Evolutionary conservation across 2,797 vertebrate species (phyloP).

Genomic region (Pseudocheirus occidentalis): DNA sequence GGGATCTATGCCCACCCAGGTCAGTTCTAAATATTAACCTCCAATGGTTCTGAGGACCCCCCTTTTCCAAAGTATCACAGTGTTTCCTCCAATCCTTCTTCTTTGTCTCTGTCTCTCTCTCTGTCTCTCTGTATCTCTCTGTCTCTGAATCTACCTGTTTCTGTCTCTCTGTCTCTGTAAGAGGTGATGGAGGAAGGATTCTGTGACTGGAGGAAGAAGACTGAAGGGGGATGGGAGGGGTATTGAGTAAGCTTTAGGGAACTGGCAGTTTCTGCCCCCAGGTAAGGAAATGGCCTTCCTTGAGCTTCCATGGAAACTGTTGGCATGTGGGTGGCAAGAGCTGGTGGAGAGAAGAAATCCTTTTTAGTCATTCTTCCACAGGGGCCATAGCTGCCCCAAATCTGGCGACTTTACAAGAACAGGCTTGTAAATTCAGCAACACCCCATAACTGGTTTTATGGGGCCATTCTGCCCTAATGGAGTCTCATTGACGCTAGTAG

Average conservation of each 20-base stretch:
- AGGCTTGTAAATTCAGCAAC: constrained; percentile 79
- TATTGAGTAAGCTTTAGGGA: neutral
- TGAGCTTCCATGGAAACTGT: constrained; percentile 20
- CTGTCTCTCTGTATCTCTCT: neutral
- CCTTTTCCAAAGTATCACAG: neutral
- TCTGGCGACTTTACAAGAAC: constrained; percentile 75
- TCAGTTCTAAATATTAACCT: neutral
- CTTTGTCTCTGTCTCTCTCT: neutral
- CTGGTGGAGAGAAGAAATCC: constrained; percentile 53
- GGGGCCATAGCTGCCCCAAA: constrained; percentile 64
- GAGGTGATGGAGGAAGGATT: neutral
- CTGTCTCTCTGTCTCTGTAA: neutral
- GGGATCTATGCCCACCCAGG: neutral
- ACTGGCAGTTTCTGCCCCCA: neutral
- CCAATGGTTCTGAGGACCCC: neutral
- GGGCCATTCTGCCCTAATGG: constrained; percentile 69
- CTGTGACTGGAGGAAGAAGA: neutral
- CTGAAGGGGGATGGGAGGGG: neutral
- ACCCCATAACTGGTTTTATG: constrained; percentile 78
- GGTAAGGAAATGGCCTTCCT: neutral
- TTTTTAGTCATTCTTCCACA: constrained; percentile 46
- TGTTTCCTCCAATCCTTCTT: neutral
- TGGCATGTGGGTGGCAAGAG: constrained; percentile 55
- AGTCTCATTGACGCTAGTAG: constrained; percentile 66
- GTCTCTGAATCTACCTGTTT: neutral